These are phyloP conservation scores for Pitangus sulphuratus DNA, from an alignment of 2,797 vertebrate genomes.

Conservation along the genomic window DNA sequence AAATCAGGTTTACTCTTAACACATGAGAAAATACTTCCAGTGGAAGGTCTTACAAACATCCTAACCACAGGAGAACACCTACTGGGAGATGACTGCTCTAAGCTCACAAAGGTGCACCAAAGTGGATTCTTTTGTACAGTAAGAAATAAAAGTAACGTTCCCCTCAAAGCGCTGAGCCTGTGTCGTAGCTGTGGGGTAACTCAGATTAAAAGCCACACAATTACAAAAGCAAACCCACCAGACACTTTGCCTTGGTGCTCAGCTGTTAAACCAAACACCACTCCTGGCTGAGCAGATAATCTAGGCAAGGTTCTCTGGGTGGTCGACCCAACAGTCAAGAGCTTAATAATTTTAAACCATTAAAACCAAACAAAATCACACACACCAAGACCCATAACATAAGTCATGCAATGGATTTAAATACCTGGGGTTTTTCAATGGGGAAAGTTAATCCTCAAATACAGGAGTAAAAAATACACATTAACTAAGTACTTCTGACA, in stretches of 20 bases:
- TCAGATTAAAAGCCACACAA: neutral
- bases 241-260: neutral
- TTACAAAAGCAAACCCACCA: neutral
- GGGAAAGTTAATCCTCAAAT: neutral
- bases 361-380: neutral
- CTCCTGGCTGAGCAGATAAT: neutral
- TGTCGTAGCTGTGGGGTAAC: neutral
- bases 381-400: rapidly evolving
- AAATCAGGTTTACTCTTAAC: neutral
- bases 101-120: neutral
- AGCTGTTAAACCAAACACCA: neutral
- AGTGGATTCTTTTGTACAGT: neutral
- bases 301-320: neutral
- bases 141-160: neutral
- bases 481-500: neutral
- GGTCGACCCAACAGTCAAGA: neutral
- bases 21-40: neutral
- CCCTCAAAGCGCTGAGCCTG: neutral
- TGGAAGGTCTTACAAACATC: neutral
- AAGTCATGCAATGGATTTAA: neutral
- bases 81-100: neutral
- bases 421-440: neutral
- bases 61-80: neutral
- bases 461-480: neutral
- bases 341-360: neutral